Evolutionary conservation across 2,888 invertebrate genomes (phyloP).

Genomic region (Sarcophaga subvicina): DNA sequence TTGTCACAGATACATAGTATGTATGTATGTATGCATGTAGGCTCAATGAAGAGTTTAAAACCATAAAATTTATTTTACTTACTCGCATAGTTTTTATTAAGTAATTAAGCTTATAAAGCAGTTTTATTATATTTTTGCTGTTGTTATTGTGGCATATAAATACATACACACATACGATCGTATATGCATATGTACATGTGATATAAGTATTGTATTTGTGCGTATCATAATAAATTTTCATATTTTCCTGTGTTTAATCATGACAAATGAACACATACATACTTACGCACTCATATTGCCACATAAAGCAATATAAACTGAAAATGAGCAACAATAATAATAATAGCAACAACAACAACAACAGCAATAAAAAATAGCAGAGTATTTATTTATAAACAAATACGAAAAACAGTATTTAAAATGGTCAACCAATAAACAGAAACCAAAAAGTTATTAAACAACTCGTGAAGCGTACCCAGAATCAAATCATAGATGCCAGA

Average conservation of each 20-base stretch:
- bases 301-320: background rate
- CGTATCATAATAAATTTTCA: constrained; percentile 21
- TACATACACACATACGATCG: background rate
- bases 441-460: too few relatives aligned
- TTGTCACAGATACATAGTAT: background rate
- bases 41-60: constrained; percentile 30
- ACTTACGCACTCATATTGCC: background rate
- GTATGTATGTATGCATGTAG: background rate
- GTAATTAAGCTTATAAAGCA: constrained; percentile 68
- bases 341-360: background rate
- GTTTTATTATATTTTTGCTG: constrained; percentile 38
- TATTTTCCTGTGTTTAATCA: constrained; percentile 25
- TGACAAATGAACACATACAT: background rate
- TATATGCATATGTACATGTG: too few relatives aligned
- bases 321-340: background rate
- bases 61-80: constrained; percentile 47
- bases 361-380: too few relatives aligned
- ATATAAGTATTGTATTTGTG: background rate
- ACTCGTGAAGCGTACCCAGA: too few relatives aligned
- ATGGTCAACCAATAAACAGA: too few relatives aligned
- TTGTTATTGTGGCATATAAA: background rate
- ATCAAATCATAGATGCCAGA: too few relatives aligned
- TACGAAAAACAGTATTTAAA: too few relatives aligned
- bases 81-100: constrained; percentile 57
- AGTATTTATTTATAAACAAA: too few relatives aligned